phyloP scores from a whole-genome alignment of 2,797 vertebrate genomes.

The Schizopygopsis pylzovi region DNA sequence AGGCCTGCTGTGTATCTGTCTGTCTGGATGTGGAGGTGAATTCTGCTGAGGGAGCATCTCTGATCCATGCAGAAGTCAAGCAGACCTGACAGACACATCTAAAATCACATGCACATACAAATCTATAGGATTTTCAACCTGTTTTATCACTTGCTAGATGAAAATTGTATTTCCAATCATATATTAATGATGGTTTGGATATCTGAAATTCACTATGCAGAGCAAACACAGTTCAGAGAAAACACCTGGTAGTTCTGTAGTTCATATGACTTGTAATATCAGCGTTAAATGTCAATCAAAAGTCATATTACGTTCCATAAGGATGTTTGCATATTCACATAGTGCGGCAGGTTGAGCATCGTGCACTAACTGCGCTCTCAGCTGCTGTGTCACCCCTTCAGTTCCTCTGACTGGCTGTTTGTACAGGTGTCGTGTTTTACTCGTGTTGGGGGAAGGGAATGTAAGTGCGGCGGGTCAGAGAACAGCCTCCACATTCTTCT shows the following conservation, averaged over 20 bases:
- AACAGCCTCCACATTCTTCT: slow-evolving; percentile 61
- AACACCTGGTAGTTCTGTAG: neutral
- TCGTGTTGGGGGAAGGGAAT: slow-evolving; percentile 16
- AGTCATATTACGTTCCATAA: neutral
- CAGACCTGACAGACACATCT: no score
- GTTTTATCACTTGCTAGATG: no score
- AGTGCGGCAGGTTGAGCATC: slow-evolving; percentile 15
- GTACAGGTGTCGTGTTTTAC: slow-evolving; percentile 64
- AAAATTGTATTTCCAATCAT: neutral
- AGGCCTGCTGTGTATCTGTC: no score
- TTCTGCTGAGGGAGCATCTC: no score
- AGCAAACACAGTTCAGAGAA: neutral
- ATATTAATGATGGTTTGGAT: neutral
- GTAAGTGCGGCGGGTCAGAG: slow-evolving; percentile 26
- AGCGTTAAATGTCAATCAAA: neutral
- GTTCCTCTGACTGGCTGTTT: slow-evolving; percentile 58
- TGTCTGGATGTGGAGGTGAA: no score
- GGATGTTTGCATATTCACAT: neutral
- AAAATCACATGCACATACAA: no score
- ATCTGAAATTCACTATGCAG: neutral
- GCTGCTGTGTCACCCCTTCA: slow-evolving; percentile 36
- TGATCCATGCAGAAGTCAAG: no score
- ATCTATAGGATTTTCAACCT: no score
- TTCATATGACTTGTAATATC: neutral
- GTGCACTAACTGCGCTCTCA: neutral